Evolutionary conservation across 2,797 vertebrate species (phyloP).

Genomic region (Lepus townsendii): DNA sequence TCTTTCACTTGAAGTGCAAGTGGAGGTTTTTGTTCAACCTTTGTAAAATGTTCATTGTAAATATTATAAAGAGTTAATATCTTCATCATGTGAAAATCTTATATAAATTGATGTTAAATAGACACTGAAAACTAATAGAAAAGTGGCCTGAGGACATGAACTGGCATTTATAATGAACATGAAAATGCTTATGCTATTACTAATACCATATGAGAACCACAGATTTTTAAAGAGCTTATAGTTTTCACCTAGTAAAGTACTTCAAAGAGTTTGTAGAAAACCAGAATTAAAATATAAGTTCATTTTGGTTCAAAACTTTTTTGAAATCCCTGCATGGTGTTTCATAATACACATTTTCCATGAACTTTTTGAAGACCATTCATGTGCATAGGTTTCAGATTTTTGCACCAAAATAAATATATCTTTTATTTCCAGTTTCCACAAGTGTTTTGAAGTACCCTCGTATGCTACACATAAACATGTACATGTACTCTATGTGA

Average conservation of each 20-base stretch:
- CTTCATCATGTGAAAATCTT: background rate
- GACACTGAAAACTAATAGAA: background rate
- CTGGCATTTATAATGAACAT: background rate
- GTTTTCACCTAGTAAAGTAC: background rate
- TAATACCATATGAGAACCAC: background rate
- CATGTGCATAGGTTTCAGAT: too few species aligned
- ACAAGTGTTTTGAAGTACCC: too few species aligned
- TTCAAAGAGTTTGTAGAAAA: too few species aligned
- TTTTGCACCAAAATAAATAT: too few species aligned
- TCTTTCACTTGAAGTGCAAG: background rate
- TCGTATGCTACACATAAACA: background rate
- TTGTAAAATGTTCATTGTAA: constrained; percentile 31
- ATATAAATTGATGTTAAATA: background rate
- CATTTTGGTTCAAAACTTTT: too few species aligned
- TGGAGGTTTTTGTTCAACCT: background rate
- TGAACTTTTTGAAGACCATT: too few species aligned
- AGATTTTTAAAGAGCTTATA: background rate
- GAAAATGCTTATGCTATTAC: constrained; percentile 25
- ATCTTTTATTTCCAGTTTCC: too few species aligned
- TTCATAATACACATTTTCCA: too few species aligned
- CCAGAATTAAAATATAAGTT: too few species aligned
- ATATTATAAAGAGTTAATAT: background rate
- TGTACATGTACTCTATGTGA: background rate
- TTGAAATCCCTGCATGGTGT: too few species aligned
- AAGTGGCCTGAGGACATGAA: background rate